Base-by-base conservation (phyloP, 2,113 vertebrate genomes). In the Sardina pilchardus region DNA sequence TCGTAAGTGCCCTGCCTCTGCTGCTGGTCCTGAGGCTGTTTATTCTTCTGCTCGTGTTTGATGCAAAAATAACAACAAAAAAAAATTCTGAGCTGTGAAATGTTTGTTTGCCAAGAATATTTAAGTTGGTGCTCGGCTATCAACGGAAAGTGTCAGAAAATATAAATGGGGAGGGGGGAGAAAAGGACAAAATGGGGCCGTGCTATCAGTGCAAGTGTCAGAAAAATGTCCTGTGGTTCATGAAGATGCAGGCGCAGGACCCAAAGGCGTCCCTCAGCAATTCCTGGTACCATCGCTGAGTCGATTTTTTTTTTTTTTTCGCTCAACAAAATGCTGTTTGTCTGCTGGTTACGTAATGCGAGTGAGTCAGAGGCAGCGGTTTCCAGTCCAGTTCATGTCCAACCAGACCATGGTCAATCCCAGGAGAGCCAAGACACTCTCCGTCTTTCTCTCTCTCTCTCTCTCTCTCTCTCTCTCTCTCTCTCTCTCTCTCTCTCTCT, bases 311-410 rank as follows among this genome's bases (percentile, higher is more conserved):
- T 86, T 81, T 81, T 80, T 47, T 84, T 81, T 83, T 86, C 82
- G 39, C 82, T 59, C 14, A 85, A 85, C 84, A 83, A 87, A 88
- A 90, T 91, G 90, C 47, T 87, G 85, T 85, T 86, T 87, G 86
- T 91, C 88, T 91, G 48, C 44, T 4, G 81, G 81, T 89, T 89
- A 87, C 83, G 80, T 89, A 90, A 90, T 85, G 83, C 48, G n/a
- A 81, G 88, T 90, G 88, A 90, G 85, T 88, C 85, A 90, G 87
- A 89, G 83, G 30, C 83, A 82, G 84, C 63, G n/a, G 45, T 83
- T 87, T 91, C 89, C 85, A 87, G 86, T 90, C 84, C 87, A 88
- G 84, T 84, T 91, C 89, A 87, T 85, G 48, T 85, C 85, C 85
- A 87, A 84, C 86, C 91, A 84, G 63, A 88, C 84, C 34, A 43